These are phyloP conservation scores for Tuberolachnus salignus DNA, from an alignment of 2,888 invertebrate species.

Conservation along the genomic window DNA sequence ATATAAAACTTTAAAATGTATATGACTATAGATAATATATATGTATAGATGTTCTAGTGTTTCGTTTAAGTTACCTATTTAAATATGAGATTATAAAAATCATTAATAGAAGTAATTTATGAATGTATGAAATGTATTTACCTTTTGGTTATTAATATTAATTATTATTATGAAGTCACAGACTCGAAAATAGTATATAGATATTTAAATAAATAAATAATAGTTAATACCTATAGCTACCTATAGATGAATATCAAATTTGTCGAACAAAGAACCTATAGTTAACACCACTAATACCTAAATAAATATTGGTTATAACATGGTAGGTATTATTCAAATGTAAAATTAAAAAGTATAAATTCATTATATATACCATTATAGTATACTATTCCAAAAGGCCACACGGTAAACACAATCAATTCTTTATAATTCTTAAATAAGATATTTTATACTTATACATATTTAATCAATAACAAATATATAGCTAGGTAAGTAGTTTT, in stretches of 20 bases:
- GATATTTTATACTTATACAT: not conserved
- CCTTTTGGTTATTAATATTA: not conserved
- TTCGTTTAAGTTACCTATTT: not conserved
- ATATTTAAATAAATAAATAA: conserved; percentile 1
- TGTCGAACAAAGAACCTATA: not conserved
- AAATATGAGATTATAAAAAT: conserved; percentile 1
- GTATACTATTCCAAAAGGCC: too few species aligned
- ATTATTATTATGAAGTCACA: not conserved
- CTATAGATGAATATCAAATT: not conserved
- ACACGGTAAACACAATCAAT: too few species aligned
- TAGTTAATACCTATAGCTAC: too few species aligned
- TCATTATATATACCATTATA: too few species aligned
- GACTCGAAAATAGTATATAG: not conserved
- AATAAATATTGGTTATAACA: too few species aligned
- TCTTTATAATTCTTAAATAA: not conserved
- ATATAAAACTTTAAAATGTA: too few species aligned
- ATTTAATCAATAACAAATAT: not conserved
- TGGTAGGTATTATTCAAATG: too few species aligned
- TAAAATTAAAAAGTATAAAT: too few species aligned
- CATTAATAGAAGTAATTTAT: not conserved
- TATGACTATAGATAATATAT: too few species aligned
- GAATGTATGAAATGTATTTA: not conserved
- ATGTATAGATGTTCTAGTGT: too few species aligned
- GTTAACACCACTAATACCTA: too few species aligned
- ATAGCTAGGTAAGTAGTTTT: not conserved